phyloP scores from a whole-genome alignment of 2,888 invertebrate species.

The Tethea ocularis region DNA sequence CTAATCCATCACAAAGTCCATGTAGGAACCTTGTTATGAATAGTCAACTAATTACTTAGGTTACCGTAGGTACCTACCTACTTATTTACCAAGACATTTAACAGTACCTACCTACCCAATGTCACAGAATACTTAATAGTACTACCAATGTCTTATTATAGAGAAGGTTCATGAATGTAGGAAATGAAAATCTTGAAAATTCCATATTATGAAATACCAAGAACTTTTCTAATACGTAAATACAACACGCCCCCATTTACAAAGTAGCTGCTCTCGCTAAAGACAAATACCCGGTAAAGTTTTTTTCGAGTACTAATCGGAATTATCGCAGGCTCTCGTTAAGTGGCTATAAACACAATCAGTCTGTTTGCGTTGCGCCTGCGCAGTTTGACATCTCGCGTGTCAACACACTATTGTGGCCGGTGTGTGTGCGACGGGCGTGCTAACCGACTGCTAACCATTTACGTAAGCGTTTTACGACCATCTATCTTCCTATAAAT shows the following conservation, averaged over 20 bases:
- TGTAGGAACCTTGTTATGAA: no score
- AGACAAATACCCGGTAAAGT: constrained; percentile 67
- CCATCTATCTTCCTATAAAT: constrained; percentile 27
- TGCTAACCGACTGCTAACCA: constrained; percentile 73
- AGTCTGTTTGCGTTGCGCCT: constrained; percentile 71
- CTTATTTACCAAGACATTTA: no score
- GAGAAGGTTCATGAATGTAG: neutral
- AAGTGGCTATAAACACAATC: constrained; percentile 84
- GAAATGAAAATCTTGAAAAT: neutral
- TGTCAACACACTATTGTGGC: constrained; percentile 68
- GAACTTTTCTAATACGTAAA: constrained; percentile 16
- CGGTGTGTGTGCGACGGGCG: constrained; percentile 60
- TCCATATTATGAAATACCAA: neutral
- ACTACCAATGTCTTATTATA: neutral
- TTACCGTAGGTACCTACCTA: no score
- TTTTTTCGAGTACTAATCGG: constrained; percentile 79
- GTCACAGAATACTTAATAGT: no score
- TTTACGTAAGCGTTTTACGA: constrained; percentile 64
- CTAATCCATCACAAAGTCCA: no score
- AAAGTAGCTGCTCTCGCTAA: constrained; percentile 77
- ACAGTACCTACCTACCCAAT: no score
- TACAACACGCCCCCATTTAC: constrained; percentile 53
- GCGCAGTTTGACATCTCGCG: constrained; percentile 68
- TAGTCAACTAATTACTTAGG: no score
- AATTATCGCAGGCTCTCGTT: constrained; percentile 76